Evolutionary conservation across 1,140 invertebrate species (phyloP).

Genomic region (Tribolium madens): DNA sequence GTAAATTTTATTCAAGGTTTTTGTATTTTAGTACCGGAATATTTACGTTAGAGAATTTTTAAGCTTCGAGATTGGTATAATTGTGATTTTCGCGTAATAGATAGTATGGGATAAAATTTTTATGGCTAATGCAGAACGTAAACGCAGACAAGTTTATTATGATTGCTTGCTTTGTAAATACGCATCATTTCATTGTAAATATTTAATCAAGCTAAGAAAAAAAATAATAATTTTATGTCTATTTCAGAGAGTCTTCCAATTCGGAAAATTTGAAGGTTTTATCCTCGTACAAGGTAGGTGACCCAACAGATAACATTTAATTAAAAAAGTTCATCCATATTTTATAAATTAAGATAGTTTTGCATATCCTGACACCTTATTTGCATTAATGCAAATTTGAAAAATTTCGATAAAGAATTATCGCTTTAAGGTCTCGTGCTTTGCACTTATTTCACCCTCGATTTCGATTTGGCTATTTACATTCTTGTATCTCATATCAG

Average conservation of each 20-base stretch:
- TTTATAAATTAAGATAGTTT: background rate
- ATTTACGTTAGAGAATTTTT: conserved; percentile 45
- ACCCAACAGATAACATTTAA: background rate
- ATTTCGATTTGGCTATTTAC: background rate
- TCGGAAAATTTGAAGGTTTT: background rate
- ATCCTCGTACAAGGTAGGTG: background rate
- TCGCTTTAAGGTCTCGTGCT: too few relatives aligned
- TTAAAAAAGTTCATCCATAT: background rate
- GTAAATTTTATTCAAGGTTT: conserved; percentile 56
- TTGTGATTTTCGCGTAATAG: conserved; percentile 3
- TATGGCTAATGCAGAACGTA: conserved; percentile 53
- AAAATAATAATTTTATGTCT: conserved; percentile 5
- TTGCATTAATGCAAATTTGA: too few relatives aligned
- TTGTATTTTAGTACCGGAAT: conserved; percentile 58
- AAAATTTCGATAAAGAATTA: too few relatives aligned
- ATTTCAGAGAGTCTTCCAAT: background rate
- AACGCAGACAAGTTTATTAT: conserved; percentile 57
- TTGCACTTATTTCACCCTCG: too few relatives aligned
- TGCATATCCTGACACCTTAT: background rate
- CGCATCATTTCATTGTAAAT: too few relatives aligned
- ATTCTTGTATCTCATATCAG: conserved; percentile 15
- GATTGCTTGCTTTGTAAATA: conserved; percentile 50
- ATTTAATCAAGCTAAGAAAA: conserved; percentile 25
- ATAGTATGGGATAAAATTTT: conserved; percentile 46
- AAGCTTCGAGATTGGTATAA: background rate